Evolutionary conservation across 2,888 invertebrate species (phyloP).

Genomic region (Blera fallax): DNA sequence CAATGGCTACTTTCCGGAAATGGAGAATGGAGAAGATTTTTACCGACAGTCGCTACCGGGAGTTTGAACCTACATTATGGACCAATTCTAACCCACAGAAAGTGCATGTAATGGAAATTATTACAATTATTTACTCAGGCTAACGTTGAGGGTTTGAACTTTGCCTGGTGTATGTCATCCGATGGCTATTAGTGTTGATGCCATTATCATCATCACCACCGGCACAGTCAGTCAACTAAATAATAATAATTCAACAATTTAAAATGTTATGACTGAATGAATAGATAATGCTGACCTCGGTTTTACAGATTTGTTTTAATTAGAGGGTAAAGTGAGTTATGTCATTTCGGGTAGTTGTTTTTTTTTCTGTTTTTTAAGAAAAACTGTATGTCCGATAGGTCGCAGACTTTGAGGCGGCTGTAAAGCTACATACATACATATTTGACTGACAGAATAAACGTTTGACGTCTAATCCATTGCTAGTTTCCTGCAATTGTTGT

Average conservation of each 20-base stretch:
- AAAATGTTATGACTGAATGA: conserved; percentile 54
- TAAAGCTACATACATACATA: no score
- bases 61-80: neutral
- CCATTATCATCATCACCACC: conserved; percentile 23
- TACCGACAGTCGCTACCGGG: neutral
- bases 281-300: conserved; percentile 46
- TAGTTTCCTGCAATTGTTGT: no score
- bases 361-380: neutral
- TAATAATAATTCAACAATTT: conserved; percentile 44
- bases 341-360: neutral
- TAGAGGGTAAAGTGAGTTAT: neutral
- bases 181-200: conserved; percentile 30
- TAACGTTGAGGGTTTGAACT: conserved; percentile 18
- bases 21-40: neutral
- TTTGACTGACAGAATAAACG: no score
- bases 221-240: conserved; percentile 22
- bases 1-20: conserved; percentile 9
- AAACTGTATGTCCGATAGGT: neutral
- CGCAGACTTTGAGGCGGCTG: neutral
- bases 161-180: conserved; percentile 10
- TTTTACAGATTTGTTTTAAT: conserved; percentile 4
- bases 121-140: conserved; percentile 20
- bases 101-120: conserved; percentile 15
- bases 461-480: no score
- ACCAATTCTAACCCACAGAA: conserved; percentile 24